Conservation (phyloP, 2,113 vertebrate genomes). For the Ascaphus truei region DNA sequence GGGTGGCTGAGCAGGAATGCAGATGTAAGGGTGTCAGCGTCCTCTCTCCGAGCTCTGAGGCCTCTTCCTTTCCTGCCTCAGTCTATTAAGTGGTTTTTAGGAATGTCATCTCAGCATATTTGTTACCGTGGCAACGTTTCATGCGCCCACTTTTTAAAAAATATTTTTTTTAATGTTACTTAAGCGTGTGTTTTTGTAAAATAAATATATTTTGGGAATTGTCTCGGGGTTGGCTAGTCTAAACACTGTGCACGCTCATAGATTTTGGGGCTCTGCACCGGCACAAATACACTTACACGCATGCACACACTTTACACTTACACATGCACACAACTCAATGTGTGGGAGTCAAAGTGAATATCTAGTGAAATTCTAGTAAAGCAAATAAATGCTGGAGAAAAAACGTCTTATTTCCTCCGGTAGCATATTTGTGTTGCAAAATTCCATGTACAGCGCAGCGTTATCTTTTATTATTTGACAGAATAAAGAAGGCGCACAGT, state of each 20-base stretch:
- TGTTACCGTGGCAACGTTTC: conserved; percentile 28
- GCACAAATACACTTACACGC: not conserved
- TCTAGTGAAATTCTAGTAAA: too few relatives aligned
- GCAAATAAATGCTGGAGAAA: too few relatives aligned
- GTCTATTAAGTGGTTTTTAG: conserved; percentile 36
- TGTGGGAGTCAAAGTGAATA: too few relatives aligned
- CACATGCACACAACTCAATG: too few relatives aligned
- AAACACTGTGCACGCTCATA: not conserved
- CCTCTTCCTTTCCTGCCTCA: conserved; percentile 37
- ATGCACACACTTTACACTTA: too few relatives aligned
- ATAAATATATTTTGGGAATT: conserved; percentile 31
- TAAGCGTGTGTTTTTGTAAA: conserved; percentile 28
- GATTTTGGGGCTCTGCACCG: not conserved
- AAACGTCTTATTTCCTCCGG: too few relatives aligned
- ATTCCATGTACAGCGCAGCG: too few relatives aligned
- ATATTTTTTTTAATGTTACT: conserved; percentile 24
- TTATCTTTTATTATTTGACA: too few relatives aligned
- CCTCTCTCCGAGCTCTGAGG: conserved; percentile 27
- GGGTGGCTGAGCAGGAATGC: conserved; percentile 33
- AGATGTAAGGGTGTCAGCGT: conserved; percentile 26
- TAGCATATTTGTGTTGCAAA: too few relatives aligned
- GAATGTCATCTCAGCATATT: conserved; percentile 36
- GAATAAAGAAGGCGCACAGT: too few relatives aligned
- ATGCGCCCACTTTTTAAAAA: conserved; percentile 16
- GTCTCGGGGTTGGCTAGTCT: conserved; percentile 13